phyloP scores from a whole-genome alignment of 2,797 vertebrate species.

The Syngnathus rostellatus region DNA sequence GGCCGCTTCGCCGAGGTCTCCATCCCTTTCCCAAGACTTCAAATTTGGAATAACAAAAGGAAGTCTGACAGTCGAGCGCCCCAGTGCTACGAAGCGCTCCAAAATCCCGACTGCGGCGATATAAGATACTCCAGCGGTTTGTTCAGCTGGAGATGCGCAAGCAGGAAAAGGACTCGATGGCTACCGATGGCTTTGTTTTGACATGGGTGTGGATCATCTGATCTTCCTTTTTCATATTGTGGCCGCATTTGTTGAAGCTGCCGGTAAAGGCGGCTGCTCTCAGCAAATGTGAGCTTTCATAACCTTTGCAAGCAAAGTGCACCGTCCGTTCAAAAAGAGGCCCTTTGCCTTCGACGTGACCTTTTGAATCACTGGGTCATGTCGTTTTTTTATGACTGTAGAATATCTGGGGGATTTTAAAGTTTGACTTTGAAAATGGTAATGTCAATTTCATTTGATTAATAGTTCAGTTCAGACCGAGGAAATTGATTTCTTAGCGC shows the following conservation, averaged over 20 bases:
- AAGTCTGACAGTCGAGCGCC: conserved; percentile 58
- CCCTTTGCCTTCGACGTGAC: conserved; percentile 22
- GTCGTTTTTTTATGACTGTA: too few species aligned
- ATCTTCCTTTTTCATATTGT: conserved; percentile 54
- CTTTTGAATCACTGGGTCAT: too few species aligned
- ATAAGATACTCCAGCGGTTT: conserved; percentile 67
- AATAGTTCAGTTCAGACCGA: too few species aligned
- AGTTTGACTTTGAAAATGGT: too few species aligned
- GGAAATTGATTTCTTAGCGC: too few species aligned
- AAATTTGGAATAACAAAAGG: conserved; percentile 66
- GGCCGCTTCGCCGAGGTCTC: conserved; percentile 31
- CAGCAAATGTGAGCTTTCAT: conserved; percentile 45
- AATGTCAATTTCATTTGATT: too few species aligned
- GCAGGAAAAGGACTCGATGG: conserved; percentile 31
- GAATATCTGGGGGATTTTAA: too few species aligned
- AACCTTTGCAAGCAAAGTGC: conserved; percentile 31
- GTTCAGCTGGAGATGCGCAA: conserved; percentile 67
- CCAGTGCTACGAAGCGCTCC: conserved; percentile 44
- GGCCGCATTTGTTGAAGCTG: conserved; percentile 59
- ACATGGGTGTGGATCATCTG: conserved; percentile 53
- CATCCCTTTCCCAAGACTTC: conserved; percentile 52
- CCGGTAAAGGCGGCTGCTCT: conserved; percentile 53
- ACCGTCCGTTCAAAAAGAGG: conserved; percentile 16
- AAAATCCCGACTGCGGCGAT: conserved; percentile 52
- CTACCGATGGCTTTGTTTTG: conserved; percentile 47